Base-by-base conservation (phyloP, 2,113 vertebrate species). In the Alaudala cheleensis region DNA sequence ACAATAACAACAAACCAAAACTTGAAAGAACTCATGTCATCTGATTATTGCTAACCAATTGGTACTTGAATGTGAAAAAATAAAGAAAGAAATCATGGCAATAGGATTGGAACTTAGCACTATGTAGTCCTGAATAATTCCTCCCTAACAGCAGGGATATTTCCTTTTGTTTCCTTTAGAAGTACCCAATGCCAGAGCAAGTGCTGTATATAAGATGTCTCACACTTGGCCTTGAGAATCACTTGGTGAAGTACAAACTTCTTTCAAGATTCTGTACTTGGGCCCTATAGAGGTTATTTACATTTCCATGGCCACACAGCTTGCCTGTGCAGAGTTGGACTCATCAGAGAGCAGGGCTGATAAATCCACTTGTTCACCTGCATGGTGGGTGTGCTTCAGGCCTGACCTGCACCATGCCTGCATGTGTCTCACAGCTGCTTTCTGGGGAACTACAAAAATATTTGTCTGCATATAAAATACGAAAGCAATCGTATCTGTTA, bases 351-450 rank as follows among this genome's bases (percentile, higher is more conserved):
- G 40, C 3, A 69, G 33, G 21, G 21, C 3, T 11, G 57, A 54
- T 49, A 86, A 80, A 65, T 61, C 18, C 54, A 31, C 56, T 67
- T 40, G n/a, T 45, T 87, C 85, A 80, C 25, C 54, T 72, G 78
- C 53, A 10, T 0, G 2, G 22, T 51, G 57, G 37, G 20, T 42
- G 12, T 57, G 24, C 15, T 45, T 57, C 17, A 69, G 62, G 57
- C 50, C 71, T 50, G 62, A 49, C 1, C 1, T 39, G 62, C 62
- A 65, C 8, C 42, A 0, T 8, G 17, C 21, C 71, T 77, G 58
- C 82, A 54, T 20, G 4, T 62, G 74, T 64, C 76, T 53, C 58
- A 47, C 94, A 97, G 94, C 85, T 88, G 90, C 86, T 70, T 86
- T 83, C 90, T 10, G 56, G 67, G 62, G 12, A 73, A 42, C 71